These are phyloP conservation scores for Plecotus auritus DNA, from an alignment of 2,113 vertebrate genomes.

Conservation along the genomic window DNA sequence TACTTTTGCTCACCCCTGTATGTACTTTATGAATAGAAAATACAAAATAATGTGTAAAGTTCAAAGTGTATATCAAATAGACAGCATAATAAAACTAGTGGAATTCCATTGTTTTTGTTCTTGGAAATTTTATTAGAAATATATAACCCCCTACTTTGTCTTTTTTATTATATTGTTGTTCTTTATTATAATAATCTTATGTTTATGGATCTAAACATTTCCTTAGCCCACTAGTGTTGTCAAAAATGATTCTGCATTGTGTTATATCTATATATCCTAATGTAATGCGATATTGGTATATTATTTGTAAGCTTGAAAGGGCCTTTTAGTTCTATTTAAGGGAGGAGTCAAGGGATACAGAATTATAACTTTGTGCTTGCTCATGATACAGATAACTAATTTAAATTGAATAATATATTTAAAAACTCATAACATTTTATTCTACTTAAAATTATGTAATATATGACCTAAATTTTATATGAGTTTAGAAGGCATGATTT, in stretches of 20 bases:
- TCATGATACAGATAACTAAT: background rate
- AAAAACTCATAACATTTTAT: background rate
- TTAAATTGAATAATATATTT: background rate
- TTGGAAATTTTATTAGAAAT: conserved; percentile 9
- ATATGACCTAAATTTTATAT: background rate
- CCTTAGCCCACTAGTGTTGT: background rate
- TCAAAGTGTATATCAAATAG: background rate
- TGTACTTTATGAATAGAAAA: background rate
- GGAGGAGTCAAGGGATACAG: background rate
- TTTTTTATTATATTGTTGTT: conserved; percentile 1
- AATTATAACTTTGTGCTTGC: background rate
- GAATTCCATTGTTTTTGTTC: background rate
- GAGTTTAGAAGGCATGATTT: background rate
- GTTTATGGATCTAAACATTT: background rate
- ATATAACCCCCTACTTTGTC: background rate
- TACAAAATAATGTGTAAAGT: background rate
- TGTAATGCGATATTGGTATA: background rate
- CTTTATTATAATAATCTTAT: background rate
- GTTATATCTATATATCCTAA: background rate
- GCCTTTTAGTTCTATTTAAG: background rate
- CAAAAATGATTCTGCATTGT: background rate
- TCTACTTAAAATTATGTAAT: background rate
- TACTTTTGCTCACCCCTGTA: background rate
- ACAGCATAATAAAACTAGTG: background rate
- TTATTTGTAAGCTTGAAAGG: background rate